Evolutionary conservation across 2,888 invertebrate species (phyloP), one percentile per base, ranked within the genome.

Genomic region (Parasteatoda lunata): DNA sequence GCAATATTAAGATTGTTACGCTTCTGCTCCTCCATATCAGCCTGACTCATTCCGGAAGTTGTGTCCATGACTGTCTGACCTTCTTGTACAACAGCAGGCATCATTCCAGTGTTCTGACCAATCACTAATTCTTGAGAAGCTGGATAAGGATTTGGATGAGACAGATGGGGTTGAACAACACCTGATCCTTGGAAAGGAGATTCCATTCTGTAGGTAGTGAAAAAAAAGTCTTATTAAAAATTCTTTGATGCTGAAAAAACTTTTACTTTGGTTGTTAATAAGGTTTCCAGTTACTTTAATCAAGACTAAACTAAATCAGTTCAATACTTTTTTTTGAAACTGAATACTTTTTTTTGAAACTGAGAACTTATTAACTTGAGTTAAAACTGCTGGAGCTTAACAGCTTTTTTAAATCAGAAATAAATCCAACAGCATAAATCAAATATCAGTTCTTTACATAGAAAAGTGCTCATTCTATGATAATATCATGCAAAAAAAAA

Each of bases 1-100:
- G 96, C 97, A 0, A 96, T 96, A 91, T 97, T 98, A 82, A 97
- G 95, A 92, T 97, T 97, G 91, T 83, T 84, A 0, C 65, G 86
- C 11, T 65, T 85, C 52, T 78, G 72, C 48, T 79, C 77, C 13
- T 73, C 69, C 11, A 75, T 45, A 3, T 79, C 79, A 49, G 51
- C 51, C 71, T 66, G 81, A 52, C 15, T 78, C 77, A 82, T 87
- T 64, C 82, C 78, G 11, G 73, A 66, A 45, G 79, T 13, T 47
- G 77, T 76, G n/a, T 79, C 88, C 76, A 84, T 84, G n/a, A 75
- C 79, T 9, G 64, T 48, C 48, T 83, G 88, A 9, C 79, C 77
- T 79, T 88, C 88, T 48, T 73, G 88, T 9, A 81, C 76, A 30
- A 75, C 88, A 59, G 77, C 69, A 3, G 82, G 87, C 51, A 77